Conservation (phyloP, 2,888 invertebrate species). For the Hedychridium roseum region DNA sequence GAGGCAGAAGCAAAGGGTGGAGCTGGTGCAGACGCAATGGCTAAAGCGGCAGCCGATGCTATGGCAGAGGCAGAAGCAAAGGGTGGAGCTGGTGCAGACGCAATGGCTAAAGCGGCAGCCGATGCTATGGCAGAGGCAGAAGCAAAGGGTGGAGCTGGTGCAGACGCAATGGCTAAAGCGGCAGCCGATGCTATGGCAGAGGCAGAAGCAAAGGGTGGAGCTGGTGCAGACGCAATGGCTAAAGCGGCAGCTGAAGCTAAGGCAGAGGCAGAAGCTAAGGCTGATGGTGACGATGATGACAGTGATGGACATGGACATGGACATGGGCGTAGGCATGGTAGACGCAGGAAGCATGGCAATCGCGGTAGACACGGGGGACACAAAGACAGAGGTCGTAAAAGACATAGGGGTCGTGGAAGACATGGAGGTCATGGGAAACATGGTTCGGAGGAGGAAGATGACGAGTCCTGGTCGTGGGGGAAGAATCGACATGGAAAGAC, state of each 20-base stretch:
- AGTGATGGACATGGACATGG: background rate
- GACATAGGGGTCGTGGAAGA: background rate
- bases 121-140: background rate
- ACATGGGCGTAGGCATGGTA: background rate
- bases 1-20: slow-evolving; percentile 5
- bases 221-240: background rate
- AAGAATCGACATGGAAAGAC: too few species aligned
- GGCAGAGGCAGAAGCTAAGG: slow-evolving; percentile 5
- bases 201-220: background rate
- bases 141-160: background rate
- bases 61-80: background rate
- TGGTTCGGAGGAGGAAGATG: background rate
- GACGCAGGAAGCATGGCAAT: background rate
- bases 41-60: background rate
- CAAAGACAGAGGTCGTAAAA: background rate
- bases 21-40: background rate
- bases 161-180: background rate
- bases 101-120: background rate
- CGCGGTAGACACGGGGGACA: background rate
- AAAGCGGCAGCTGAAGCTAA: background rate
- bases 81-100: background rate
- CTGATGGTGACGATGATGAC: slow-evolving; percentile 11
- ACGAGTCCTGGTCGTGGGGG: too few species aligned
- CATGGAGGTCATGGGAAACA: background rate
- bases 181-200: background rate